Evolutionary conservation across 2,888 invertebrate species (phyloP).

Genomic region (Ophion ventricosus): DNA sequence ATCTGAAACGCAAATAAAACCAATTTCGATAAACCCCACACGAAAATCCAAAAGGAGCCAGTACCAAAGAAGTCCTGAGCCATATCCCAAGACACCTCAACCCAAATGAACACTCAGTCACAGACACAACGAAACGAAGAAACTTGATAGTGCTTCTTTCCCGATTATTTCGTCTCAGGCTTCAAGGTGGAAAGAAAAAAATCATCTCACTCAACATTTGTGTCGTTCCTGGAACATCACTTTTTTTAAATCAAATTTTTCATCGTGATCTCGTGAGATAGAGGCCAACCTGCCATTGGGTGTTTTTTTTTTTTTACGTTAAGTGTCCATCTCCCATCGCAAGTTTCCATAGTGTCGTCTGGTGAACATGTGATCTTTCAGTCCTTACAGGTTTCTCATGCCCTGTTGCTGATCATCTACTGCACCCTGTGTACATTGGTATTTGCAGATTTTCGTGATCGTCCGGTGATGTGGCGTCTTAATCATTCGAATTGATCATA

Average conservation of each 20-base stretch:
- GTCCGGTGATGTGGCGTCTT: not conserved
- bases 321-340: constrained; percentile 4
- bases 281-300: not conserved
- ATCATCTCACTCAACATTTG: constrained; percentile 2
- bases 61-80: too few species aligned
- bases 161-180: constrained; percentile 69
- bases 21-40: too few species aligned
- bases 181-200: not conserved
- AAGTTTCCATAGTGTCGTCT: constrained; percentile 30
- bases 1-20: too few species aligned
- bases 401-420: not conserved
- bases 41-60: too few species aligned
- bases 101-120: not conserved
- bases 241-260: constrained; percentile 6
- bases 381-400: constrained; percentile 19
- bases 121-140: not conserved
- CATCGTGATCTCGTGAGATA: not conserved
- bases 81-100: too few species aligned
- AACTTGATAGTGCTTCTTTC: constrained; percentile 62
- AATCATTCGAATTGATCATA: not conserved
- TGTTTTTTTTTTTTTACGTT: not conserved
- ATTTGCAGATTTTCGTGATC: not conserved
- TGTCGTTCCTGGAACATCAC: constrained; percentile 11
- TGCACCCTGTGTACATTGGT: not conserved
- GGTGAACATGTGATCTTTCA: constrained; percentile 10